Base-by-base conservation (phyloP, 2,888 invertebrate genomes). In the Xiphydria camelus region DNA sequence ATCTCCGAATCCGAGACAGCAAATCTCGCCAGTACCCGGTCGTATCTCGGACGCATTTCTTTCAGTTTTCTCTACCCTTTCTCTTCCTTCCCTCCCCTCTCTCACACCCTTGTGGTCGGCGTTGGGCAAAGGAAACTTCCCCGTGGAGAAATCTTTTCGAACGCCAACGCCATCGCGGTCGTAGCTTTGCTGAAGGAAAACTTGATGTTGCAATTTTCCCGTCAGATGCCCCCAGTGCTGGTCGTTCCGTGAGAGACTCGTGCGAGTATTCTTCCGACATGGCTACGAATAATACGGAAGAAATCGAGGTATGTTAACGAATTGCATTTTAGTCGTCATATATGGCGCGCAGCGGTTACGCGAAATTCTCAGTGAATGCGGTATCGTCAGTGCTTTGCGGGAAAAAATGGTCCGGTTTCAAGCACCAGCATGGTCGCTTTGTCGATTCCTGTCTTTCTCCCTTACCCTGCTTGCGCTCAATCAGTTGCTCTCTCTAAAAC, bases 271-370 rank as follows among this genome's bases (percentile, higher is more conserved):
- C 43, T 41, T 36, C 49, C 78, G 78, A 79, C 75, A 82, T 82
- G 82, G 82, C 82, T 80, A 81, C 81, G 71, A 82, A 80, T 77
- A 82, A 78, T 76, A 76, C 77, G 53, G 81, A 82, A 70, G 81
- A 82, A 76, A 80, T 82, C 63, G 81, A 82, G 79, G 82, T 82
- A 78, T 26, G 45, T 41, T 43, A 18, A 21, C 6, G 21, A 22
- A 41, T 29, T 29, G 14, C 14, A 29, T 12, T 29, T 12, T 29
- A 15, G 12, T 29, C 9, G 14, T 4, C 12, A n/a, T n/a, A n/a
- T n/a, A n/a, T n/a, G n/a, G n/a, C n/a, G n/a, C n/a, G n/a, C n/a
- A 53, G 32, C 31, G 38, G 76, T 7, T 14, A 23, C 15, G 20
- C 15, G 14, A 18, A 25, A 6, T 36, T 25, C 15, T 46, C 12